Percentiles rank a stretch among this genome's conserved stretches.
Conservation (phyloP, 30 jellyfish, hydroid and myxozoan species). For the Chrysaora quinquecirrha region DNA sequence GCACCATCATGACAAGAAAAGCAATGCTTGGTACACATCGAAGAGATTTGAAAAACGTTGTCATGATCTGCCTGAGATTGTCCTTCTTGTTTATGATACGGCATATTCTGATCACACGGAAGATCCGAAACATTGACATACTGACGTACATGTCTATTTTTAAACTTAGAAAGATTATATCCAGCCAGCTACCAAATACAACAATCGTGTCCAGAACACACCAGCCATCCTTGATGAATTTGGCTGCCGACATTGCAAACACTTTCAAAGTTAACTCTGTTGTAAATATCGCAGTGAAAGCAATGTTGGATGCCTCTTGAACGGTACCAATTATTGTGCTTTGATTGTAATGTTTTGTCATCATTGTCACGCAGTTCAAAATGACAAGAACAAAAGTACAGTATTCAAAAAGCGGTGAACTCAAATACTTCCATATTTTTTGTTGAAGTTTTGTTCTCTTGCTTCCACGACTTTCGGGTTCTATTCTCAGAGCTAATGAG, state of each 20-base stretch:
- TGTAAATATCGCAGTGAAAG: slow-evolving; percentile 71
- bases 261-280: slow-evolving; percentile 53
- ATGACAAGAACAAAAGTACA: slow-evolving; percentile 35
- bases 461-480: background rate
- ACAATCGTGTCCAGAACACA: slow-evolving; percentile 61
- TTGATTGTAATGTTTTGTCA: slow-evolving; percentile 73
- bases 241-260: slow-evolving; percentile 42
- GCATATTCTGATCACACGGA: slow-evolving; percentile 71
- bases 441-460: slow-evolving; percentile 15
- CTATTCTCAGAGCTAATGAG: slow-evolving; percentile 50
- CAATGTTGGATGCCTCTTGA: slow-evolving; percentile 54
- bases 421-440: slow-evolving; percentile 19
- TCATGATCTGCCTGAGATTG: slow-evolving; percentile 63
- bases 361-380: slow-evolving; percentile 53
- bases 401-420: slow-evolving; percentile 58
- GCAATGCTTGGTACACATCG: slow-evolving; percentile 70
- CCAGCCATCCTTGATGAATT: slow-evolving; percentile 75
- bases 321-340: slow-evolving; percentile 9
- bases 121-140: slow-evolving; percentile 61
- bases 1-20: slow-evolving; percentile 52
- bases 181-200: slow-evolving; percentile 89
- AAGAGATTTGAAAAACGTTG: slow-evolving; percentile 75
- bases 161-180: slow-evolving; percentile 22
- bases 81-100: slow-evolving; percentile 64
- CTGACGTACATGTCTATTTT: slow-evolving; percentile 22